Evolutionary conservation across 2,113 vertebrate genomes (phyloP), one percentile per base, ranked within the genome.

Genomic region (Xiphias gladius): DNA sequence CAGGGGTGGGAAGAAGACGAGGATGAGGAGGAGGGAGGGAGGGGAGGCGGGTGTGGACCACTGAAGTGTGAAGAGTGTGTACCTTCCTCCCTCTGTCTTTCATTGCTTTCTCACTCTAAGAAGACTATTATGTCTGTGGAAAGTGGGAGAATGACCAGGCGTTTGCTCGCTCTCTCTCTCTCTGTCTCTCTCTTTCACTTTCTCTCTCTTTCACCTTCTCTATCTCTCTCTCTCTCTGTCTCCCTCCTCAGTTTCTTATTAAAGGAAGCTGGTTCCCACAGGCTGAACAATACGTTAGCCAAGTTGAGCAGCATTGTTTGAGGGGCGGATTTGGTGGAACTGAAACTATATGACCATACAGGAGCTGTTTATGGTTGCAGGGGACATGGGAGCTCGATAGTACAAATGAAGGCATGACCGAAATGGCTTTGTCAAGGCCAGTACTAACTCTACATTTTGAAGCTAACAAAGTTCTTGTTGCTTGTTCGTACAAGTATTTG

Each of bases 11-110:
- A 73, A 70, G 82, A 86, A 79, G 75, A 82, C 32, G 67, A 39
- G 32, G 24, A 64, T n/a, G 10, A 46, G 26, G 72, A 52, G 52
- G 66, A 52, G 28, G 20, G 50, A 19, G 43, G 69, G 24, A 14
- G 54, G 58, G 37, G 35, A 50, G n/a, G 43, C 57, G 54, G 72
- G 70, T 71, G 74, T 83, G 86, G 90, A 90, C 95, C 95, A 97
- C 94, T 96, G 96, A 97, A 97, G 96, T 97, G 96, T 97, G 96
- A 97, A 97, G 95, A 95, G 95, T 94, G 96, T 96, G 96, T 96
- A 95, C 95, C 96, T 96, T 96, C 96, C 88, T 93, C 90, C 90
- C 89, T 74, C 90, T 84, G 85, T 88, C 85, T 93, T 93, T 91
- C 86, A 87, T 80, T 68, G 68, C 71, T 73, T 71, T 73, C 86